phyloP scores from a whole-genome alignment of 2,113 vertebrate genomes.

The Myrmophylax atrothorax region DNA sequence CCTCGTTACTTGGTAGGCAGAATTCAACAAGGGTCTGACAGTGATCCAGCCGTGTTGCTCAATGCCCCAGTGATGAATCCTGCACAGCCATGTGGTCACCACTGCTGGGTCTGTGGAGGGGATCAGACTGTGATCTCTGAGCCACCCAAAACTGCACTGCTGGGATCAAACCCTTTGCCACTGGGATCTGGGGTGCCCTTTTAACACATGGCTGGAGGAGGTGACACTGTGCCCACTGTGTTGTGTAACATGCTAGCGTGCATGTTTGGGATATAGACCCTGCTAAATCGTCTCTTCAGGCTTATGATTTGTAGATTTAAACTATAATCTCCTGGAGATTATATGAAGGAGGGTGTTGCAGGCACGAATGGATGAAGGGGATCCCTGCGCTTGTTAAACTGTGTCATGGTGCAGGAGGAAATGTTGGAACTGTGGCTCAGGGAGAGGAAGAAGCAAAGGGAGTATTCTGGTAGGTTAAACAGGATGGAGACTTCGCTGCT shows the following conservation, averaged over 20 bases:
- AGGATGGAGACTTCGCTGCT: not conserved
- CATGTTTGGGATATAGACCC: not conserved
- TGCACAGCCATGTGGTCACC: not conserved
- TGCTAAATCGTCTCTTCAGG: not conserved
- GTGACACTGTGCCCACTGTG: not conserved
- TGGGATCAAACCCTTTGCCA: not conserved
- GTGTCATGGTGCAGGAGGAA: not conserved
- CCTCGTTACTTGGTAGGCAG: not conserved
- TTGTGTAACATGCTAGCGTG: not conserved
- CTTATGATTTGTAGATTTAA: not conserved
- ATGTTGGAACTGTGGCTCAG: not conserved
- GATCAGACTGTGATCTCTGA: not conserved
- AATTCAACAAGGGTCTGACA: not conserved
- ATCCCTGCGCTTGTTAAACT: not conserved
- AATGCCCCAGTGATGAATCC: rapidly evolving
- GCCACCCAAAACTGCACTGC: rapidly evolving
- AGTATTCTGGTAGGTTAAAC: not conserved
- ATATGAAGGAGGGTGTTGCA: not conserved
- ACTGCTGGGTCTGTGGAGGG: not conserved
- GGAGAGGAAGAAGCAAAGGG: not conserved
- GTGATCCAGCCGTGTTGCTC: rapidly evolving
- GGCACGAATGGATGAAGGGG: not conserved
- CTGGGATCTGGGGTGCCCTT: not conserved
- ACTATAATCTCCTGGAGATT: not conserved
- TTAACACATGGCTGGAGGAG: not conserved